Conservation (phyloP, 2,113 vertebrate species). For the Notothenia coriiceps region DNA sequence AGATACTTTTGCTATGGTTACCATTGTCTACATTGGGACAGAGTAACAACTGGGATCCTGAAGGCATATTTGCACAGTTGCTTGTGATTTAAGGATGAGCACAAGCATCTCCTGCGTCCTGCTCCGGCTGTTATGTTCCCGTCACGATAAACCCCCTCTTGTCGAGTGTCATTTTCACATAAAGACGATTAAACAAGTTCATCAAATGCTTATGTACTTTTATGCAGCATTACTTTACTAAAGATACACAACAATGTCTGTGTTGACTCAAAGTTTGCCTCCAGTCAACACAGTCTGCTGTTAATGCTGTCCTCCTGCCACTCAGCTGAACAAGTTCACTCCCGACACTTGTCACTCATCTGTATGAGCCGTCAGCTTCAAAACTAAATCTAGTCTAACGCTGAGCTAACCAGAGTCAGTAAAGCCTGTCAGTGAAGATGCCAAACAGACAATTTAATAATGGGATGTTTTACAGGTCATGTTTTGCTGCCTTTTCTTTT, state of each 20-base stretch:
- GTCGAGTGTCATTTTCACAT: slow-evolving; percentile 3
- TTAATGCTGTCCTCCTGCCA: slow-evolving; percentile 15
- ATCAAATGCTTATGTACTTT: neutral
- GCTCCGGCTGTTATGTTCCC: neutral
- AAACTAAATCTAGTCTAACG: slow-evolving; percentile 14
- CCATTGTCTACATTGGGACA: slow-evolving; percentile 46
- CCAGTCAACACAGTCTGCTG: slow-evolving; percentile 21
- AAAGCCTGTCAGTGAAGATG: slow-evolving; percentile 23
- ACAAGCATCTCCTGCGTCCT: slow-evolving; percentile 8
- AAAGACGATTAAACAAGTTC: slow-evolving; percentile 23
- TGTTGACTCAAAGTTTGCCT: slow-evolving; percentile 23
- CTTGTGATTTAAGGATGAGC: slow-evolving; percentile 24
- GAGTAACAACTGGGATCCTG: slow-evolving; percentile 40
- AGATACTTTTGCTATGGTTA: slow-evolving; percentile 69
- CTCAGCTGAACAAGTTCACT: slow-evolving; percentile 25
- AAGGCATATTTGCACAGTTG: slow-evolving; percentile 44
- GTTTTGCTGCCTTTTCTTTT: neutral
- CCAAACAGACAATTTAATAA: slow-evolving; percentile 41
- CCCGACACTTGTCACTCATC: slow-evolving; percentile 52
- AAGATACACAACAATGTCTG: slow-evolving; percentile 8
- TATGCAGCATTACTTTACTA: neutral
- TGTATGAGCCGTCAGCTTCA: slow-evolving; percentile 39
- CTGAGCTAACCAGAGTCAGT: slow-evolving; percentile 6
- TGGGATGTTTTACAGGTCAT: slow-evolving; percentile 4
- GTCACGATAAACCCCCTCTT: neutral